phyloP scores from a whole-genome alignment of 2,888 invertebrate species.

The Petrophora chlorosata region DNA sequence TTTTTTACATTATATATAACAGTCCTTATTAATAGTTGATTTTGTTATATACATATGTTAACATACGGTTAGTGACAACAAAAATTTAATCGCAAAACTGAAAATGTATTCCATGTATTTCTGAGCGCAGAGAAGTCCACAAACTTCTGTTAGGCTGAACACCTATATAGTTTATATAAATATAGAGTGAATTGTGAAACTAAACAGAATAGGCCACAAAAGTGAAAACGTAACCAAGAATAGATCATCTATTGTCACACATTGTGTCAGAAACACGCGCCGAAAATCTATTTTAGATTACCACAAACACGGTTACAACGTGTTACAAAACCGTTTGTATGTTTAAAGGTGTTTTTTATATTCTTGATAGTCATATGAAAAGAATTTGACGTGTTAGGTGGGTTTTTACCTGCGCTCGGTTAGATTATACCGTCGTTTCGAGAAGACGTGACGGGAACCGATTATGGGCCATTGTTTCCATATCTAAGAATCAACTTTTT shows the following conservation, averaged over 20 bases:
- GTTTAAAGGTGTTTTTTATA: too few species aligned
- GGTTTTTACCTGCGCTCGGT: conserved; percentile 49
- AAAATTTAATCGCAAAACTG: too few species aligned
- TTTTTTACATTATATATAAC: too few species aligned
- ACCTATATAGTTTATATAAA: too few species aligned
- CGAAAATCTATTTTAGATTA: conserved; percentile 33
- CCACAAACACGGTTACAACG: conserved; percentile 13
- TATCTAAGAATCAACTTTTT: conserved; percentile 49
- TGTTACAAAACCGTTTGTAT: conserved; percentile 23
- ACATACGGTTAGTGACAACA: too few species aligned
- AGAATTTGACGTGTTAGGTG: conserved; percentile 35
- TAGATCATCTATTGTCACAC: not conserved
- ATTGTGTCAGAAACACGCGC: conserved; percentile 14
- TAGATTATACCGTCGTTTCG: conserved; percentile 41
- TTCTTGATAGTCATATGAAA: conserved; percentile 34
- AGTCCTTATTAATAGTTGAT: too few species aligned
- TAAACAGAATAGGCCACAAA: too few species aligned
- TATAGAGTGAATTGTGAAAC: not conserved
- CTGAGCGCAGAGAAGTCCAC: too few species aligned
- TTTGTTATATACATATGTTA: too few species aligned
- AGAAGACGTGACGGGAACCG: conserved; percentile 66
- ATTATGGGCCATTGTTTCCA: conserved; percentile 66
- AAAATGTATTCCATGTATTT: too few species aligned
- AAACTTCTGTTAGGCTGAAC: too few species aligned
- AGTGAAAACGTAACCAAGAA: too few species aligned